Percentiles rank a stretch among this genome's conserved stretches.
Conservation (phyloP, 2,888 invertebrate species). For the Toxonevra muliebris region DNA sequence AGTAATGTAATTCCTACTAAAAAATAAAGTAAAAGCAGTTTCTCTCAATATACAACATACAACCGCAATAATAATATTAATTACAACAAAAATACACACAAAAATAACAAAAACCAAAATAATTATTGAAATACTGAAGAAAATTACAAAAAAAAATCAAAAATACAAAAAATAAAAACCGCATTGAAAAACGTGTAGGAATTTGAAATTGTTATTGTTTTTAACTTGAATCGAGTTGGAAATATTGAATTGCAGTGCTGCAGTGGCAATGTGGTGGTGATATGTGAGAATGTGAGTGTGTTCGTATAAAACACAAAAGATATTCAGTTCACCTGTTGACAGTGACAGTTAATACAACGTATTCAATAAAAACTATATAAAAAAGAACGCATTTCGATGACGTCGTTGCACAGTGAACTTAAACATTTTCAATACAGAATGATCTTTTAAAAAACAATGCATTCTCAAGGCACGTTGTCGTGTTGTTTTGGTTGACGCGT, state of each 20-base stretch:
- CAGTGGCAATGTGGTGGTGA: too few species aligned
- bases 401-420: conserved; percentile 16
- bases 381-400: conserved; percentile 30
- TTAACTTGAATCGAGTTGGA: neutral
- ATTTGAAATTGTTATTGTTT: conserved; percentile 21
- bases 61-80: too few species aligned
- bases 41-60: too few species aligned
- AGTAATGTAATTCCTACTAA: too few species aligned
- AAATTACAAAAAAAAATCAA: neutral
- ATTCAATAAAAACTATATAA: neutral
- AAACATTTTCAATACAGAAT: conserved; percentile 1
- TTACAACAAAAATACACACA: too few species aligned
- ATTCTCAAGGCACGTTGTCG: neutral
- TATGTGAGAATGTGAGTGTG: too few species aligned
- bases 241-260: too few species aligned
- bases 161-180: conserved; percentile 17
- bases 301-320: neutral
- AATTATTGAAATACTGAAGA: neutral
- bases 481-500: neutral
- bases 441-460: conserved; percentile 18
- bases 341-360: neutral
- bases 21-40: too few species aligned
- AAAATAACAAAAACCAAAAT: too few species aligned
- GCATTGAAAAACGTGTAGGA: conserved; percentile 39
- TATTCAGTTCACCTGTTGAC: conserved; percentile 22